phyloP scores from a whole-genome alignment of 2,797 vertebrate species.

The Sebastes nivosus region DNA sequence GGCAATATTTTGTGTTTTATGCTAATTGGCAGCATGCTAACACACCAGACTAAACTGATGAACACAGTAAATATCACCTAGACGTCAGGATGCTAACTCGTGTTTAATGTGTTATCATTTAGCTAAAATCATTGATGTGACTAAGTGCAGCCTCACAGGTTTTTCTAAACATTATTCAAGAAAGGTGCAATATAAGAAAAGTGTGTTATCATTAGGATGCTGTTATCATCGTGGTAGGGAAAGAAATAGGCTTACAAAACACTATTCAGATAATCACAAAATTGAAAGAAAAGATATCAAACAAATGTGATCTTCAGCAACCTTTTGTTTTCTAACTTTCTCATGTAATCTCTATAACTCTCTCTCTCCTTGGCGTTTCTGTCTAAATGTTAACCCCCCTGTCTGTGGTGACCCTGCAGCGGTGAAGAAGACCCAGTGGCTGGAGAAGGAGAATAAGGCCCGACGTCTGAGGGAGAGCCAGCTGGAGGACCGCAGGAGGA shows the following conservation, averaged over 20 bases:
- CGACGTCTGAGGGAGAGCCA: conserved; percentile 90
- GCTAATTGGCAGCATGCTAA: too few species aligned
- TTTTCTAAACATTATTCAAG: not conserved
- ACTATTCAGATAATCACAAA: not conserved
- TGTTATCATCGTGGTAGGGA: not conserved
- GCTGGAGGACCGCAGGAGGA: conserved; percentile 90
- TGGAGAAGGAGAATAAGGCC: conserved; percentile 96
- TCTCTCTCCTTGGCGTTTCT: not conserved
- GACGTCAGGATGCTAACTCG: not conserved
- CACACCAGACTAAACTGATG: too few species aligned
- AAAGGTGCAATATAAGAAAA: not conserved
- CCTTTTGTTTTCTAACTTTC: not conserved
- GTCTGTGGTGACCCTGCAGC: conserved; percentile 73
- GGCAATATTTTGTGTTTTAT: too few species aligned
- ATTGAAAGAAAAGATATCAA: not conserved
- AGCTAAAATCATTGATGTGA: not conserved
- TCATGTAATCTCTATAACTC: not conserved
- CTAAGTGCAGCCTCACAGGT: not conserved
- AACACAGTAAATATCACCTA: rapidly evolving
- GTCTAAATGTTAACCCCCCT: not conserved
- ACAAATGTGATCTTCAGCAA: not conserved
- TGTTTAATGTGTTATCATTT: not conserved
- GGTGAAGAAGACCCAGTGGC: conserved; percentile 92
- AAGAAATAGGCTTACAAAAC: not conserved
- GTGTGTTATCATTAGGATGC: not conserved